Conservation (phyloP, 2,797 vertebrate species). For the Scleropages formosus region DNA sequence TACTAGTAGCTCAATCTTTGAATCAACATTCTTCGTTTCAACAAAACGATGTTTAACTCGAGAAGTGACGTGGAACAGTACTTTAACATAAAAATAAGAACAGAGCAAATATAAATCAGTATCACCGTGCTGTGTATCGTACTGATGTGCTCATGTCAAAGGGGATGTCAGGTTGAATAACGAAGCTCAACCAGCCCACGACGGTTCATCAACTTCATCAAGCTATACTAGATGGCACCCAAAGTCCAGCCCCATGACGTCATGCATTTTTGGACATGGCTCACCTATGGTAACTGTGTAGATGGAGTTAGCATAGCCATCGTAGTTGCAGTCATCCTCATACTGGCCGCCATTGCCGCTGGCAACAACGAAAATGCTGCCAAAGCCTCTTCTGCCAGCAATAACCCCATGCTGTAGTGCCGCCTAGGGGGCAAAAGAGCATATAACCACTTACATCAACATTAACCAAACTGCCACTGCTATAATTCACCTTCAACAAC, state of each 20-base stretch:
- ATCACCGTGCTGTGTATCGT: too few relatives aligned
- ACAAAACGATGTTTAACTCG: too few relatives aligned
- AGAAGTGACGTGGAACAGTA: too few relatives aligned
- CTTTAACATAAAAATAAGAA: too few relatives aligned
- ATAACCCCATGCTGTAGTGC: slow-evolving; percentile 93
- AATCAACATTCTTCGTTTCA: too few relatives aligned
- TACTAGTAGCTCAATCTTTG: too few relatives aligned
- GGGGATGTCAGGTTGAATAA: too few relatives aligned
- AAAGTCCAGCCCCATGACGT: not conserved
- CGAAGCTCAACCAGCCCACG: too few relatives aligned
- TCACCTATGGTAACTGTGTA: slow-evolving; percentile 95
- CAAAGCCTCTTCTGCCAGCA: slow-evolving; percentile 87
- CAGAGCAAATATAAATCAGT: too few relatives aligned
- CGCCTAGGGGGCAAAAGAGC: slow-evolving; percentile 65
- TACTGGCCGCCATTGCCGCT: slow-evolving; percentile 93
- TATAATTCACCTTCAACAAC: not conserved
- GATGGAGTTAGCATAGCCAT: slow-evolving; percentile 97
- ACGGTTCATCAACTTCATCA: too few relatives aligned
- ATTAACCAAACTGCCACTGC: not conserved
- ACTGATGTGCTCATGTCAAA: too few relatives aligned
- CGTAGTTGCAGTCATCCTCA: slow-evolving; percentile 95
- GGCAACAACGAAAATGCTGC: slow-evolving; percentile 95
- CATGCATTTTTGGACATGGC: not conserved
- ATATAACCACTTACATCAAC: not conserved
- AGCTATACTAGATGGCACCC: not conserved